A percentile compares a stretch with the other conserved stretches of the same genome.
phyloP scores from a whole-genome alignment of 2,113 vertebrate species.

The Podiceps cristatus region DNA sequence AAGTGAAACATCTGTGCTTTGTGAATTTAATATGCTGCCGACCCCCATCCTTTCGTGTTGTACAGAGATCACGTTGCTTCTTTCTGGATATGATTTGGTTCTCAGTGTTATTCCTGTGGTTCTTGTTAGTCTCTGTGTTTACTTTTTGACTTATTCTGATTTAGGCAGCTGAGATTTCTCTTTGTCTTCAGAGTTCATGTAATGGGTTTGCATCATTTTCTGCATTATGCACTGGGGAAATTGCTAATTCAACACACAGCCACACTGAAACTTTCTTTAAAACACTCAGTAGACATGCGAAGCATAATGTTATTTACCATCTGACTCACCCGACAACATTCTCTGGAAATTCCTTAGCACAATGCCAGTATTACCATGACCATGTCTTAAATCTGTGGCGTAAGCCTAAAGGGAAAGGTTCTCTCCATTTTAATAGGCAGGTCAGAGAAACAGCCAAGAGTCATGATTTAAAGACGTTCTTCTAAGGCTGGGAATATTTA shows the following conservation, averaged over 20 bases:
- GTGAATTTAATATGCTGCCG: neutral
- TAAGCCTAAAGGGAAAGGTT: neutral
- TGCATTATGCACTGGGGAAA: neutral
- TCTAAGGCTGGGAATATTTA: neutral
- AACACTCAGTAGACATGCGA: neutral
- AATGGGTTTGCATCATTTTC: constrained; percentile 22
- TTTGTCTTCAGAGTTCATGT: constrained; percentile 18
- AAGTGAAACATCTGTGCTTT: neutral
- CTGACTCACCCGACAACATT: neutral
- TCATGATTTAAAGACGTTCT: neutral
- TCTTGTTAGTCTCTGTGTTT: neutral
- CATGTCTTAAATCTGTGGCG: neutral
- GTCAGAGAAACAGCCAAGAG: neutral
- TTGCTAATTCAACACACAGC: neutral
- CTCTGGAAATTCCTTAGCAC: neutral
- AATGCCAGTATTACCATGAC: neutral
- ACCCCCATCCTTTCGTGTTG: neutral
- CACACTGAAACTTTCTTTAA: neutral
- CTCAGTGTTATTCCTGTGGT: neutral
- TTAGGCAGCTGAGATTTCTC: constrained; percentile 30
- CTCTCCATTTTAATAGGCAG: neutral
- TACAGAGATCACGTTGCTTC: neutral
- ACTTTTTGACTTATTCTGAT: neutral
- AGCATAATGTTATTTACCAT: neutral
- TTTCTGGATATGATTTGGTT: neutral